Conservation (phyloP, 1,140 invertebrate genomes). For the Anastrepha ludens region DNA sequence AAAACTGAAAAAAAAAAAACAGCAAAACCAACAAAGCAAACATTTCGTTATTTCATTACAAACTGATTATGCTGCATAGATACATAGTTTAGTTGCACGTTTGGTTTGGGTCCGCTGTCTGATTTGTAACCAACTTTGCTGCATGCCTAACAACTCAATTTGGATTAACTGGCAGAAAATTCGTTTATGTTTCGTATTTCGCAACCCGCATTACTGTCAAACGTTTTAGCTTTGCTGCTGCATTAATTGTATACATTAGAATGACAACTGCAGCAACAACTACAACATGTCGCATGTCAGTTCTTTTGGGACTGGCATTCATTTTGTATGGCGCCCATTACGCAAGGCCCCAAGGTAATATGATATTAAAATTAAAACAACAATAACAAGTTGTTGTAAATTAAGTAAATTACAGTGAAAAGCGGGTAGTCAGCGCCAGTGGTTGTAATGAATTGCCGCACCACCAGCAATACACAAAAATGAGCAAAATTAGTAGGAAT, state of each 20-base stretch:
- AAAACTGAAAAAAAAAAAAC: background rate
- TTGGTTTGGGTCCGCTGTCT: too few relatives aligned
- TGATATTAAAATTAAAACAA: too few relatives aligned
- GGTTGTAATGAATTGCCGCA: too few relatives aligned
- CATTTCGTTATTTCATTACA: background rate
- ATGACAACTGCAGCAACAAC: background rate
- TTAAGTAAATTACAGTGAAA: too few relatives aligned
- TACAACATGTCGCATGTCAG: background rate
- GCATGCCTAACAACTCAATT: background rate
- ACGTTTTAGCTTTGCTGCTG: background rate
- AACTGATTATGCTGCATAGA: background rate
- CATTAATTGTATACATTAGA: background rate
- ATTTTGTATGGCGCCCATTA: too few relatives aligned
- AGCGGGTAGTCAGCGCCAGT: too few relatives aligned
- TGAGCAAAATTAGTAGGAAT: too few relatives aligned
- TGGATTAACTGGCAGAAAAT: background rate
- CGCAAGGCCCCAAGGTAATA: too few relatives aligned
- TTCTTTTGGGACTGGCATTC: background rate
- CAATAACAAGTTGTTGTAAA: too few relatives aligned
- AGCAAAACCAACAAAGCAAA: too few relatives aligned
- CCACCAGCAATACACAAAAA: too few relatives aligned
- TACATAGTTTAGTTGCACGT: too few relatives aligned
- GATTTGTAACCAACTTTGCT: background rate
- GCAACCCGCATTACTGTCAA: background rate
- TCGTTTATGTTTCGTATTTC: conserved; percentile 25